These are phyloP conservation scores for Chloroclystis v-ata DNA, from an alignment of 2,888 invertebrate species.

Conservation along the genomic window DNA sequence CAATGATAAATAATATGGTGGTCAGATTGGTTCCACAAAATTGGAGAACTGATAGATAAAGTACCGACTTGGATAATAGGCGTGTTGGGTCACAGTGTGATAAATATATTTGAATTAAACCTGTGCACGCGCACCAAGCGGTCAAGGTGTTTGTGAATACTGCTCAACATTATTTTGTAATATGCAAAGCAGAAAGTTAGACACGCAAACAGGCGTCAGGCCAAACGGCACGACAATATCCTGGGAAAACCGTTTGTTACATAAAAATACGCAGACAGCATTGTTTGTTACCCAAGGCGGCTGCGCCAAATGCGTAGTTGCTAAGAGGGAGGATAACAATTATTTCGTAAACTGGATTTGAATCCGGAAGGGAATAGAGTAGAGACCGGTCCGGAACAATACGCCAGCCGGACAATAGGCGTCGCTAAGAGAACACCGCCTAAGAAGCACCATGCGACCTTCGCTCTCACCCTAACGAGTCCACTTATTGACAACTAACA, in stretches of 20 bases:
- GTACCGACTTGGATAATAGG: background rate
- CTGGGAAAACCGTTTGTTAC: conserved; percentile 13
- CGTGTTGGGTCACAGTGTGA: background rate
- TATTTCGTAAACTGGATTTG: conserved; percentile 38
- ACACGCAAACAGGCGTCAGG: background rate
- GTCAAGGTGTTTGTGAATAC: background rate
- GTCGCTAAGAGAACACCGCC: conserved; percentile 47
- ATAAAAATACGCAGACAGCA: conserved; percentile 12
- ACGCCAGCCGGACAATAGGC: conserved; percentile 46
- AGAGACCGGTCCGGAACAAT: conserved; percentile 54
- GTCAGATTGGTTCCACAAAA: too few relatives aligned
- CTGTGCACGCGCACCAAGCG: background rate
- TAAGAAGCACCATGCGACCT: conserved; percentile 33
- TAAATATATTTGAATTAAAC: conserved; percentile 1
- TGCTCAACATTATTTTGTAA: background rate
- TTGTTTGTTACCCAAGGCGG: conserved; percentile 19
- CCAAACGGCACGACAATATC: conserved; percentile 2
- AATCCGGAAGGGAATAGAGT: conserved; percentile 50
- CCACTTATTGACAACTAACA: conserved; percentile 49
- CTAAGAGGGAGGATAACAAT: conserved; percentile 42
- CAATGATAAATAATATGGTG: too few relatives aligned
- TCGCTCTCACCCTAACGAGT: conserved; percentile 48
- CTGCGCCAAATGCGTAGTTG: conserved; percentile 24
- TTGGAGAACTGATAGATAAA: too few relatives aligned
- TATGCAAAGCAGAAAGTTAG: conserved; percentile 2